Evolutionary conservation across 2,113 vertebrate genomes (phyloP).

Genomic region (Brevimyrus niger): DNA sequence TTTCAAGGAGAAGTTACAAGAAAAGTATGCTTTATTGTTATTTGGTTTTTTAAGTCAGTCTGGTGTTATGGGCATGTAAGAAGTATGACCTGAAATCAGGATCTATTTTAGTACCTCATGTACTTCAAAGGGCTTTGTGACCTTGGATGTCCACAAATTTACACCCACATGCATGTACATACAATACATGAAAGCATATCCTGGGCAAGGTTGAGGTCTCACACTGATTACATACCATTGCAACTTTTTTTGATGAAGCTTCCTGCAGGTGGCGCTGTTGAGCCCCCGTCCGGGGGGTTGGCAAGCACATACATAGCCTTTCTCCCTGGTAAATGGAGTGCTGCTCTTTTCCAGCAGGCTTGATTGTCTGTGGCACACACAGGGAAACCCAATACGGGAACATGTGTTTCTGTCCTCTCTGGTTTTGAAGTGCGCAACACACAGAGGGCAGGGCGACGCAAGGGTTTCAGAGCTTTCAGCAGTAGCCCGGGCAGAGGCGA

Average conservation of each 20-base stretch:
- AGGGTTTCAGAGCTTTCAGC: background rate
- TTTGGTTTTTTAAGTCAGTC: slow-evolving; percentile 45
- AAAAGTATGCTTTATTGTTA: slow-evolving; percentile 33
- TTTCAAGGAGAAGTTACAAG: slow-evolving; percentile 30
- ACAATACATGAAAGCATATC: slow-evolving; percentile 4
- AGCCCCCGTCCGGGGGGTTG: slow-evolving; percentile 17
- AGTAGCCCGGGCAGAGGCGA: background rate
- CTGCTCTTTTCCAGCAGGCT: slow-evolving; percentile 13
- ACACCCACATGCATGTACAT: slow-evolving; percentile 4
- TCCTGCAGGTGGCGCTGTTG: slow-evolving; percentile 28
- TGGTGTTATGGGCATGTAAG: slow-evolving; percentile 20
- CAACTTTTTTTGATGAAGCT: background rate
- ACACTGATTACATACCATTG: slow-evolving; percentile 34
- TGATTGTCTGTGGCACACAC: slow-evolving; percentile 39
- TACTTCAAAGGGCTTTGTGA: slow-evolving; percentile 24
- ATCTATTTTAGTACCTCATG: slow-evolving; percentile 37
- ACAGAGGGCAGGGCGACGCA: slow-evolving; percentile 28
- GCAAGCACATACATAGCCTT: background rate
- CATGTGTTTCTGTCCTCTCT: slow-evolving; percentile 46
- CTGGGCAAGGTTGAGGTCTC: slow-evolving; percentile 24
- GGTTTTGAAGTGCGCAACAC: slow-evolving; percentile 21
- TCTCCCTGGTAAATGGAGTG: background rate
- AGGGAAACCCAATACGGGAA: slow-evolving; percentile 48
- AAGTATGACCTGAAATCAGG: slow-evolving; percentile 33
- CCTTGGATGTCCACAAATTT: slow-evolving; percentile 17